Base-by-base conservation (phyloP, 2,888 invertebrate genomes). In the Girardia tigrina region DNA sequence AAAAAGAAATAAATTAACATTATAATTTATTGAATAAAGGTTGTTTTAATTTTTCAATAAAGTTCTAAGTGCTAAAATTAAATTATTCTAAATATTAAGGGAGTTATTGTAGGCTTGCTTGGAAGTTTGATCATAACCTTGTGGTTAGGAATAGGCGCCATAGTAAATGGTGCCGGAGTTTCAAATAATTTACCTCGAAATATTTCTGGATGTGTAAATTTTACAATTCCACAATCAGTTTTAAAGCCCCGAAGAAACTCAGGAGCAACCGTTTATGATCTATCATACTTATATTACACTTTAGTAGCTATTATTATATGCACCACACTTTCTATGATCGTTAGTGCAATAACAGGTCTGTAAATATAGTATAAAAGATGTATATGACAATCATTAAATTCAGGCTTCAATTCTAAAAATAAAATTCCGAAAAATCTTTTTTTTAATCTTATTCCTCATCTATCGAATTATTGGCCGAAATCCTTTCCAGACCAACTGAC, bases 81-180 rank as follows among this genome's bases (percentile, higher is more conserved):
- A n/a, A n/a, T n/a, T n/a, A n/a, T n/a, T n/a, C n/a, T n/a, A n/a
- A n/a, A n/a, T n/a, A n/a, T 70, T 16, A 16, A 78, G 78, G 78
- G 78, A 12, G 77, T 77, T 6, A 76, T 77, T 8, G 16, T 14
- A 6, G 78, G 78, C 28, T 42, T 78, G 28, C 0, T 78, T 16
- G 72, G 28, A 14, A 77, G 77, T n/a, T 72, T 78, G 16, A 16
- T 73, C 0, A 29, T 78, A 4, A 26, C 75, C 12, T 73, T 78
- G 12, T 78, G 78, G 78, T 20, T 78, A 4, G 42, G 29, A 42
- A 28, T 78, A 2, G 78, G 78, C 12, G 42, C 29, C 42, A 70
- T 78, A 16, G n/a, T 74, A 12, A 56, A n/a, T 8, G 56, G 56
- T n/a, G n/a, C 56, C 4, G 56, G 56, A n/a, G n/a, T n/a, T 12